A percentile compares a stretch with the other conserved stretches of the same genome.
Evolutionary conservation across 1,140 invertebrate genomes (phyloP).

Genomic region (Orchesella cincta): DNA sequence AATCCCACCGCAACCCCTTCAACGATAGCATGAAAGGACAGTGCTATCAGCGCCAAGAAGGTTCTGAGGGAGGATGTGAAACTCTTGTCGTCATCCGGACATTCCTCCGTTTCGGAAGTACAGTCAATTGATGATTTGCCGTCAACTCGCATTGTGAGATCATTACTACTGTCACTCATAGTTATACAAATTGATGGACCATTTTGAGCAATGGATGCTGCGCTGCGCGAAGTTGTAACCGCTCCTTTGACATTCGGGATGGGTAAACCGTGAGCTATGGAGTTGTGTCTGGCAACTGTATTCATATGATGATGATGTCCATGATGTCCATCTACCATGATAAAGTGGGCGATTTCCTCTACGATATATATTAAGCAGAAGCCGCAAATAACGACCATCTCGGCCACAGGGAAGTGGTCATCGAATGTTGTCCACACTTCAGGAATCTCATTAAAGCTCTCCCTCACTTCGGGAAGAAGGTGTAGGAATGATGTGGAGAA

Average conservation of each 20-base stretch:
- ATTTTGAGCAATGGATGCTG: not conserved
- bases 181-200: not conserved
- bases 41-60: conserved; percentile 76
- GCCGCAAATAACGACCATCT: conserved; percentile 69
- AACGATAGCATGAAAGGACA: conserved; percentile 88
- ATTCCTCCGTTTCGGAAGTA: not conserved
- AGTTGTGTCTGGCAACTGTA: conserved; percentile 37
- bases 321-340: conserved; percentile 59
- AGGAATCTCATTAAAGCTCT: conserved; percentile 64
- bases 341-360: conserved; percentile 72
- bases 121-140: not conserved
- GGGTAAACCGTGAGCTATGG: conserved; percentile 38
- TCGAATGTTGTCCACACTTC: conserved; percentile 36
- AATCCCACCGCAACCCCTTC: conserved; percentile 66
- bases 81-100: not conserved
- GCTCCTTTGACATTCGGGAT: not conserved
- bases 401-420: conserved; percentile 65
- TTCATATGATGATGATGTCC: conserved; percentile 53
- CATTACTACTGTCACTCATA: not conserved
- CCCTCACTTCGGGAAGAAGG: conserved; percentile 81
- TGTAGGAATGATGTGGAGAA: conserved; percentile 87
- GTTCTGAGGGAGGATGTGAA: conserved; percentile 66
- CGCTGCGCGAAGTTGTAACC: not conserved
- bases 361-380: conserved; percentile 84
- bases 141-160: not conserved